Evolutionary conservation across 2,888 invertebrate species (phyloP).

Genomic region (Lochmaea crataegi): DNA sequence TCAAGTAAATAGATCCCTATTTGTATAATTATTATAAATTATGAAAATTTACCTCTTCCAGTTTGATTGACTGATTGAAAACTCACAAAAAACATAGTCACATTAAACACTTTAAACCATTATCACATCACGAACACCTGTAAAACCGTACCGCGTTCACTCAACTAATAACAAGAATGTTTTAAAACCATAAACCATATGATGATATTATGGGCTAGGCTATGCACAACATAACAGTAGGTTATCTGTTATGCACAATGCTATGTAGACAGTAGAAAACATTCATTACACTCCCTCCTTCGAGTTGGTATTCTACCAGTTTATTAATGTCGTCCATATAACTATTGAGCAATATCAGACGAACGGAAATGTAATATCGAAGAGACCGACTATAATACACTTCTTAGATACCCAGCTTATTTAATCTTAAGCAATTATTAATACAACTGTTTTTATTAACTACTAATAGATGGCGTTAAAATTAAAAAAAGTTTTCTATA

Average conservation of each 20-base stretch:
- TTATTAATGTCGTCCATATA: not conserved
- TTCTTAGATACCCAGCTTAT: not conserved
- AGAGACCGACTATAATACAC: not conserved
- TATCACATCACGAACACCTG: slow-evolving; percentile 31
- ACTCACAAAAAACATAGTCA: slow-evolving; percentile 31
- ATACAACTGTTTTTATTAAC: no score
- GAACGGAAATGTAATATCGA: not conserved
- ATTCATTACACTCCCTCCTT: not conserved
- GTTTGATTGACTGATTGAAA: slow-evolving; percentile 9
- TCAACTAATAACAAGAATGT: slow-evolving; percentile 15
- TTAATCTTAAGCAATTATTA: no score
- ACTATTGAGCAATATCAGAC: not conserved
- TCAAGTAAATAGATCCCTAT: not conserved
- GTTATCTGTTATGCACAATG: not conserved
- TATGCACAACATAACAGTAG: slow-evolving; percentile 2
- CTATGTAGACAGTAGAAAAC: not conserved
- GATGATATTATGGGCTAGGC: slow-evolving; percentile 11
- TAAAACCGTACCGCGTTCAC: slow-evolving; percentile 14
- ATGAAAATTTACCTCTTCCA: slow-evolving; percentile 19
- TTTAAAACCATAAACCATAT: slow-evolving; percentile 10
- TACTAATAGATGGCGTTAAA: no score
- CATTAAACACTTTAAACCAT: slow-evolving; percentile 24
- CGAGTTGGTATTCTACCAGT: not conserved
- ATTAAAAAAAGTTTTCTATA: no score
- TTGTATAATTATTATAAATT: not conserved